Conservation (phyloP, 2,113 vertebrate species). For the Ptilonorhynchus violaceus region DNA sequence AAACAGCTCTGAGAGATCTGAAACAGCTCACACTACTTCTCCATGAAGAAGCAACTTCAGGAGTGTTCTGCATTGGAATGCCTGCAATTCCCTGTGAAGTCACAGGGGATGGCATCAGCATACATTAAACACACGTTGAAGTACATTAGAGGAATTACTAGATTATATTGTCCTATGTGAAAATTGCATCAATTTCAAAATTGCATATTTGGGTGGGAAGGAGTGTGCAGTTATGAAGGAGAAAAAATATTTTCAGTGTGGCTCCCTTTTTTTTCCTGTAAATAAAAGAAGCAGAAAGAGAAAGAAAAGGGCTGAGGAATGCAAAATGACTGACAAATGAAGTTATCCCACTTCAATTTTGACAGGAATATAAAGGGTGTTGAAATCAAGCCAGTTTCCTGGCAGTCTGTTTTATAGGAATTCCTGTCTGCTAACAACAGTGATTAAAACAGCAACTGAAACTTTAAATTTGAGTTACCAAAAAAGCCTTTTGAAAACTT, state of each 20-base stretch:
- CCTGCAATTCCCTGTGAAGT: background rate
- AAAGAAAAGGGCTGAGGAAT: background rate
- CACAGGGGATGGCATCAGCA: background rate
- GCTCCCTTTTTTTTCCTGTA: background rate
- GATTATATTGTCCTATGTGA: background rate
- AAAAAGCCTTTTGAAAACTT: conserved; percentile 15
- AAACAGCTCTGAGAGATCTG: background rate
- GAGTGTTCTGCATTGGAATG: background rate
- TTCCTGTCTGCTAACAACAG: background rate
- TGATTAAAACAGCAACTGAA: background rate
- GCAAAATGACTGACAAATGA: background rate
- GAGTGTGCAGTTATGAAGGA: background rate
- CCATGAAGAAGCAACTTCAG: background rate
- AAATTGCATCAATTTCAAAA: background rate
- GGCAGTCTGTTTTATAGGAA: background rate
- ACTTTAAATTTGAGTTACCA: background rate
- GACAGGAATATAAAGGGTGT: background rate
- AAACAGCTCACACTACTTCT: background rate
- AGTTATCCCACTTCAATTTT: background rate
- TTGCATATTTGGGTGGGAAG: background rate
- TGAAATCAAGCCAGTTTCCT: background rate
- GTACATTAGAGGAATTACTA: background rate
- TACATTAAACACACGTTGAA: background rate
- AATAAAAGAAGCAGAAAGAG: background rate
- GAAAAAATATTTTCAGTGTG: background rate